These are phyloP conservation scores for Talpa occidentalis DNA, from an alignment of 2,113 vertebrate genomes.

Conservation along the genomic window DNA sequence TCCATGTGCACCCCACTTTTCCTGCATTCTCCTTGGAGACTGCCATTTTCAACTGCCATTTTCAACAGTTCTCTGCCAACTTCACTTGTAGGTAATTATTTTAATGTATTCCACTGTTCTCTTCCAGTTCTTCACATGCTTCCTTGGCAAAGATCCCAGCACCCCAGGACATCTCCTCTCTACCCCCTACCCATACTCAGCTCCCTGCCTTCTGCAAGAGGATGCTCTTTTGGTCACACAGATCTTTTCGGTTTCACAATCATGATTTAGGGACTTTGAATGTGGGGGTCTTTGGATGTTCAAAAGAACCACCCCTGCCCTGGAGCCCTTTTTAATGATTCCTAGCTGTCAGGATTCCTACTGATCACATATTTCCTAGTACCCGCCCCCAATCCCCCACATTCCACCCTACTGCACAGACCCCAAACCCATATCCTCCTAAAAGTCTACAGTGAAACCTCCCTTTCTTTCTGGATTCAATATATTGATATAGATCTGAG, in stretches of 20 bases:
- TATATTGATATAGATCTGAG: not conserved
- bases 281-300: not conserved
- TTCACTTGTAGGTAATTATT: not conserved
- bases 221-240: not conserved
- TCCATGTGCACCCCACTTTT: not conserved
- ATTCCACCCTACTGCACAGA: too few species aligned
- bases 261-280: not conserved
- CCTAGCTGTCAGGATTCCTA: too few species aligned
- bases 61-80: not conserved
- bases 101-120: not conserved
- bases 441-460: not conserved
- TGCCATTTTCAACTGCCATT: too few species aligned
- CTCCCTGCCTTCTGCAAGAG: not conserved
- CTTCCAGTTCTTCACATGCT: not conserved
- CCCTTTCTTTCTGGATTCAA: not conserved
- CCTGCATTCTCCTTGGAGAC: not conserved
- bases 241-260: not conserved
- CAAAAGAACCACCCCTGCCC: too few species aligned
- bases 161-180: not conserved
- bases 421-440: too few species aligned
- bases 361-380: too few species aligned
- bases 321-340: not conserved
- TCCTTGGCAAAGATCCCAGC: not conserved
- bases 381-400: too few species aligned
- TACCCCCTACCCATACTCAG: accelerated